Base-by-base conservation (phyloP, 2,113 vertebrate species). In the Ochotona curzoniae region DNA sequence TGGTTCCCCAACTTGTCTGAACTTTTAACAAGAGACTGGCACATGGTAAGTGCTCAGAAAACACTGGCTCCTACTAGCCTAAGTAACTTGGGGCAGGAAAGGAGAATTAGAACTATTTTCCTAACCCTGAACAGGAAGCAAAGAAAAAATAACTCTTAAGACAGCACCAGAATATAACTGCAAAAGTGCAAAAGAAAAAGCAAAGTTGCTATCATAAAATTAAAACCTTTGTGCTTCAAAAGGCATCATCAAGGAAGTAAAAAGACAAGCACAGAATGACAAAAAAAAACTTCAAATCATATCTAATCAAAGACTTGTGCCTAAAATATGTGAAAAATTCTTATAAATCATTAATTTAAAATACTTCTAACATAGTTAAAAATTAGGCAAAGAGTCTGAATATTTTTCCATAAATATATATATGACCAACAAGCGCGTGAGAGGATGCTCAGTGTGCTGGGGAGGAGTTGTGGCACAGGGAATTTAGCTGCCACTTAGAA, bases 21-120 rank as follows among this genome's bases (percentile, higher is more conserved):
- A 85, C 7, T 69, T 73, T 82, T 74, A 80, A 78, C 28, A 44
- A 85, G 70, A 92, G n/a, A 30, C 67, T 66, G 67, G 49, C 30
- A 70, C n/a, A 63, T 25, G 75, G 38, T 67, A 61, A 80, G 23
- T 71, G 74, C 54, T 90, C 66, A 79, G 47, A 71, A 83, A 86
- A 86, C 80, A 86, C 87, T 95, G 89, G 44, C 74, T 57, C 89
- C 87, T 73, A 57, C 70, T 83, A 28, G 90, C 83, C 80, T 86
- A 82, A 91, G 75, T 90, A 54, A 93, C 51, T 84, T 80, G 49
- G 30, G 8, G 14, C 71, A 93, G 83, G 38, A 93, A 80, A 92
- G 10, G 61, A 75, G 76, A 79, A 81, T 51, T 15, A 60, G 49
- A 83, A 87, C 35, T 70, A 25, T 73, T 93, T 96, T 93, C 91